Conservation (phyloP, 2,113 vertebrate species). For the Axis porcinus region DNA sequence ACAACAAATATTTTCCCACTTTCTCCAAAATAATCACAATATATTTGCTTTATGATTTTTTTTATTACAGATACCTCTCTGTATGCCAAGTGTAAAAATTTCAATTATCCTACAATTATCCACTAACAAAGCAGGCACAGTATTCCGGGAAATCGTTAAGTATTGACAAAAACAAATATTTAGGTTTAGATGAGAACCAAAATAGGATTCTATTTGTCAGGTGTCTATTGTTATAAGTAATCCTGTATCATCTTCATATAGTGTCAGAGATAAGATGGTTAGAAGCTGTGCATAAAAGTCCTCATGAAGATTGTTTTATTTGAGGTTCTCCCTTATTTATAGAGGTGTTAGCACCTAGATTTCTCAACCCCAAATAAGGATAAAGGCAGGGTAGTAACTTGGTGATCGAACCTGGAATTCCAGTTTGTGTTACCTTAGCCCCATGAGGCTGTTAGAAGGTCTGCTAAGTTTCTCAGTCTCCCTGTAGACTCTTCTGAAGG, state of each 20-base stretch:
- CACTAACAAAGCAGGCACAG: neutral
- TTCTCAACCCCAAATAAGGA: neutral
- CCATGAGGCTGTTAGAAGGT: neutral
- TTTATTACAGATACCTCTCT: neutral
- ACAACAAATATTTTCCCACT: neutral
- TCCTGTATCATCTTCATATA: neutral
- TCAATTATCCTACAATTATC: neutral
- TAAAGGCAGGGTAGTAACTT: neutral
- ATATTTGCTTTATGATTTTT: neutral
- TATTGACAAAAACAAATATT: neutral
- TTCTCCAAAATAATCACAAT: neutral
- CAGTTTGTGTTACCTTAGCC: neutral
- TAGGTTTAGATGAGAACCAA: neutral
- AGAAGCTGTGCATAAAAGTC: neutral
- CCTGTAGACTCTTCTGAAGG: neutral
- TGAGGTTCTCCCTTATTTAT: neutral
- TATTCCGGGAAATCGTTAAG: neutral
- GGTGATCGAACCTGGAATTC: neutral
- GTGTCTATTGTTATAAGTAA: neutral
- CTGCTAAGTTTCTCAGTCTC: neutral
- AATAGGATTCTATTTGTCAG: neutral
- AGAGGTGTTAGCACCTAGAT: no score
- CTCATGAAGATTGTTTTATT: neutral
- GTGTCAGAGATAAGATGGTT: neutral
- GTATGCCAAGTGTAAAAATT: neutral